These are phyloP conservation scores for Gymnocypris eckloni DNA, from an alignment of 2,797 vertebrate species.

Conservation along the genomic window DNA sequence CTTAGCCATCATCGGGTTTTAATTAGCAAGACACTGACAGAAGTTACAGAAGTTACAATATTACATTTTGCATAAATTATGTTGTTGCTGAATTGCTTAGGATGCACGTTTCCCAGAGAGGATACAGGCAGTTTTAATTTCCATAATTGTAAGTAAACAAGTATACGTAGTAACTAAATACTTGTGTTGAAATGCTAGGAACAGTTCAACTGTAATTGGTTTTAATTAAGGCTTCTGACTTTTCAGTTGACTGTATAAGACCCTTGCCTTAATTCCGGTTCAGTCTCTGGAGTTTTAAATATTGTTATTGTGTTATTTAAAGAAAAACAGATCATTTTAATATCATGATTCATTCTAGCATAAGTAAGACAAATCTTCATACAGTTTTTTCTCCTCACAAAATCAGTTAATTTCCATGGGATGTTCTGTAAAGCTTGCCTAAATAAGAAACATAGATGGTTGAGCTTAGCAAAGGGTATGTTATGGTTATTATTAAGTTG, in stretches of 20 bases:
- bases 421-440: background rate
- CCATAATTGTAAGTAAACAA: background rate
- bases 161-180: background rate
- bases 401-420: background rate
- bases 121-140: background rate
- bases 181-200: background rate
- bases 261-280: background rate
- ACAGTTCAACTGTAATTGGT: background rate
- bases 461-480: background rate
- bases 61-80: background rate
- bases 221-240: background rate
- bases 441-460: background rate
- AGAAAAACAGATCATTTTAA: background rate
- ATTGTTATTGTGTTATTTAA: background rate
- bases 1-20: background rate
- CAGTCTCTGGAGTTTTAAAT: background rate
- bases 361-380: background rate
- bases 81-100: background rate
- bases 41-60: background rate
- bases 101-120: background rate
- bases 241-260: background rate
- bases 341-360: background rate
- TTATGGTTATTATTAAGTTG: background rate
- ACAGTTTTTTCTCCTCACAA: too few relatives aligned
- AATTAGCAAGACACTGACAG: background rate